Evolutionary conservation across 2,113 vertebrate species (phyloP), one percentile per base, ranked within the genome.

Genomic region (Podiceps cristatus): DNA sequence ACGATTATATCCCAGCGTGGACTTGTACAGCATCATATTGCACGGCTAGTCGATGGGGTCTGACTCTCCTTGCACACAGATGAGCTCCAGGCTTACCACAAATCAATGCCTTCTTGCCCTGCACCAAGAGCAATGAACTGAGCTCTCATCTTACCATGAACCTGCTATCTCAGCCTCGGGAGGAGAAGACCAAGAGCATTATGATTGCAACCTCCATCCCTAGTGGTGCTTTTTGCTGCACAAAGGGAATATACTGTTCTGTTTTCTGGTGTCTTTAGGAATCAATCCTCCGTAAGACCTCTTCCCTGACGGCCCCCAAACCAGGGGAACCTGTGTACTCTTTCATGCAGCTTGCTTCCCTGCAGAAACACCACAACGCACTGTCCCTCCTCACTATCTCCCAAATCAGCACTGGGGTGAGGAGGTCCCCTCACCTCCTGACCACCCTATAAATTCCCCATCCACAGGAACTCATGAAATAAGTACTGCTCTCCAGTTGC

Each of bases 81-180:
- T 67, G 93, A 96, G 95, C 90, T 96, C 72, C 58, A 71, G 29
- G 68, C 67, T 95, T 27, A 93, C 93, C 92, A 80, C 95, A 97
- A 86, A 97, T 98, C 93, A 8, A 96, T 96, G 89, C 37, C 81
- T 89, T 79, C 78, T 90, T 96, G 94, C 77, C 95, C 95, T 96
- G 69, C 66, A 81, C 86, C 55, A 71, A 29, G 31, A 93, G 58
- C 79, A 84, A 67, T 64, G 82, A 95, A 62, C 64, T 62, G 40
- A 91, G 71, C 59, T 96, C 89, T 96, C 82, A n/a, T 77, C 73
- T 92, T 93, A 94, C 66, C 47, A 40, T 80, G 64, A 93, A 76
- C 55, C 47, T 27, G 2, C 71, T 72, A 33, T 20, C 83, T 81
- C 75, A 82, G 69, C 18, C 89, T 60, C 76, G 71, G 53, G 44